These are phyloP conservation scores for Dromiciops gliroides DNA, from an alignment of 2,113 vertebrate genomes.

Conservation along the genomic window DNA sequence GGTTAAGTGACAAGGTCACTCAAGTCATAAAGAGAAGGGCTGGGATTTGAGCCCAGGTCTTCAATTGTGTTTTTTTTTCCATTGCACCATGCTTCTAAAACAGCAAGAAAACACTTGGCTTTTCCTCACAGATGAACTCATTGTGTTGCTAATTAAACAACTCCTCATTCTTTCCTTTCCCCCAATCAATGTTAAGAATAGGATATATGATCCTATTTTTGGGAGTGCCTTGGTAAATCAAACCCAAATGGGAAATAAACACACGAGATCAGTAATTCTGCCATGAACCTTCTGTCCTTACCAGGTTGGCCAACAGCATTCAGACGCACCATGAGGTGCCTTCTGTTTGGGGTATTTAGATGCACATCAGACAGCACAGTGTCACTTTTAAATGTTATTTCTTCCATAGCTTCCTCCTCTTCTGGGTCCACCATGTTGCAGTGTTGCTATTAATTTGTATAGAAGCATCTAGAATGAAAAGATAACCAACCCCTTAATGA, in stretches of 20 bases:
- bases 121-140: background rate
- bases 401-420: slow-evolving; percentile 84
- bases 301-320: slow-evolving; percentile 90
- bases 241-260: background rate
- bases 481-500: background rate
- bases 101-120: background rate
- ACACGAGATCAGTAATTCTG: background rate
- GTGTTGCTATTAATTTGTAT: background rate
- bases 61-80: background rate
- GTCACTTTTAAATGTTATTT: slow-evolving; percentile 86
- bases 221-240: background rate
- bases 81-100: background rate
- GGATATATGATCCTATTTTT: background rate
- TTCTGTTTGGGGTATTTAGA: slow-evolving; percentile 84
- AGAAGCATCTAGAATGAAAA: slow-evolving; percentile 52
- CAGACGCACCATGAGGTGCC: slow-evolving; percentile 90
- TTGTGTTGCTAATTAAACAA: background rate
- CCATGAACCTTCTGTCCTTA: slow-evolving; percentile 69
- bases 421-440: slow-evolving; percentile 3
- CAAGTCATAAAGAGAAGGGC: background rate
- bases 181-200: background rate
- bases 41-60: background rate
- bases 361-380: slow-evolving; percentile 92
- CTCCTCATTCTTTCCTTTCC: background rate
- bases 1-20: background rate